These are phyloP conservation scores for Leptobrachium ailaonicum DNA, from an alignment of 2,113 vertebrate species.

Conservation along the genomic window DNA sequence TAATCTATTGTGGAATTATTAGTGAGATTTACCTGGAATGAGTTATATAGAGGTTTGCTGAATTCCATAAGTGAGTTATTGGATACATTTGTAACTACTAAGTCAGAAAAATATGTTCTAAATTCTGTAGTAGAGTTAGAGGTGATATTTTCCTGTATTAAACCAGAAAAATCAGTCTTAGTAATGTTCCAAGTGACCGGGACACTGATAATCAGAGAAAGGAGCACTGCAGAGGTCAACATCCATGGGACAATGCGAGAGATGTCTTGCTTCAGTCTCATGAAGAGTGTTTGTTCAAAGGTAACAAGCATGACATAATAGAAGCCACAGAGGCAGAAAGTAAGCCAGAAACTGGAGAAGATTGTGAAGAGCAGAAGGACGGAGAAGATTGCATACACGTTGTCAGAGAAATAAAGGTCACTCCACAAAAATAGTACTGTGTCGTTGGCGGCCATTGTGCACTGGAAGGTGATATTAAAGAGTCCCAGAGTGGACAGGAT, in stretches of 20 bases:
- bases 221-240: constrained; percentile 16
- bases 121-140: neutral
- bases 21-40: neutral
- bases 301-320: constrained; percentile 53
- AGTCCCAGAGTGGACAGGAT: constrained; percentile 56
- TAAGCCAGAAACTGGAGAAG: constrained; percentile 51
- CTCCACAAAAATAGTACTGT: neutral
- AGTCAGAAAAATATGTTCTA: neutral
- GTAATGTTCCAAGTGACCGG: constrained; percentile 40
- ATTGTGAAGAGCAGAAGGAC: constrained; percentile 51
- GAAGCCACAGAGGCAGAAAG: constrained; percentile 57
- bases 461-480: constrained; percentile 51
- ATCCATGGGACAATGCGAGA: constrained; percentile 42
- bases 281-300: constrained; percentile 44
- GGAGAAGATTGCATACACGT: constrained; percentile 38
- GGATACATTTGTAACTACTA: neutral
- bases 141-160: neutral
- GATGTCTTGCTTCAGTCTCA: constrained; percentile 43
- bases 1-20: neutral
- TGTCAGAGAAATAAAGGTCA: constrained; percentile 22
- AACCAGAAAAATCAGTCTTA: neutral
- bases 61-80: neutral
- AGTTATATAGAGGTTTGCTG: neutral
- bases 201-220: constrained; percentile 23
- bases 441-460: constrained; percentile 1